A percentile compares a stretch with the other conserved stretches of the same genome.
Conservation (phyloP, 2,888 invertebrate genomes). For the Mesoligia furuncula region DNA sequence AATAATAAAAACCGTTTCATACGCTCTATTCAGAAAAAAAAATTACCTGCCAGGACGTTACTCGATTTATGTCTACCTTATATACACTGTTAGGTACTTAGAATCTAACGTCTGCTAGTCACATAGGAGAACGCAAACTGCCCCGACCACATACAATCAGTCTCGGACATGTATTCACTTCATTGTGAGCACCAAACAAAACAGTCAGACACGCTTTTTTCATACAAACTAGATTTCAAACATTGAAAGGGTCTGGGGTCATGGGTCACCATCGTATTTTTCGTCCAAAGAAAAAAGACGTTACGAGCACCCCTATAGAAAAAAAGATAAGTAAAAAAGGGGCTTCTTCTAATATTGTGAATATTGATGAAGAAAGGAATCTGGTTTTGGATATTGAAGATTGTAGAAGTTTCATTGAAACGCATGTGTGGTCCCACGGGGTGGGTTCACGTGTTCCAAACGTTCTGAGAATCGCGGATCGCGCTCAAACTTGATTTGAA, state of each 20-base stretch:
- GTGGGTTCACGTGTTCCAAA: constrained; percentile 77
- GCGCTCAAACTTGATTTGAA: constrained; percentile 75
- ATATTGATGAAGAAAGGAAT: constrained; percentile 90
- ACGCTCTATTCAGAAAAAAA: neutral
- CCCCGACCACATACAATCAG: constrained; percentile 79
- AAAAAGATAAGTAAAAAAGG: constrained; percentile 85
- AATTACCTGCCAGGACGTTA: neutral
- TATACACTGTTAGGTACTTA: constrained; percentile 10
- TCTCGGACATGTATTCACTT: constrained; percentile 78
- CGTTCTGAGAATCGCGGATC: constrained; percentile 77
- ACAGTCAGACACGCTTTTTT: constrained; percentile 85
- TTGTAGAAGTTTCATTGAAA: constrained; percentile 77
- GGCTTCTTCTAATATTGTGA: constrained; percentile 89
- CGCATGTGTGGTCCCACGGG: constrained; percentile 88
- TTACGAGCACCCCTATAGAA: constrained; percentile 82
- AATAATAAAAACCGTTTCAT: neutral
- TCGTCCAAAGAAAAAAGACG: constrained; percentile 87
- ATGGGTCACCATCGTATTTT: constrained; percentile 88
- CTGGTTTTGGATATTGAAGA: constrained; percentile 86
- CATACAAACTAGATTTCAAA: constrained; percentile 86
- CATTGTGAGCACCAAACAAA: constrained; percentile 75
- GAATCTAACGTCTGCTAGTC: constrained; percentile 33
- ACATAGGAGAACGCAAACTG: constrained; percentile 69
- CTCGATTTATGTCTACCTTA: neutral
- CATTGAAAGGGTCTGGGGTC: constrained; percentile 87